phyloP scores from a whole-genome alignment of 2,888 invertebrate species.

The Eristalinus aeneus region DNA sequence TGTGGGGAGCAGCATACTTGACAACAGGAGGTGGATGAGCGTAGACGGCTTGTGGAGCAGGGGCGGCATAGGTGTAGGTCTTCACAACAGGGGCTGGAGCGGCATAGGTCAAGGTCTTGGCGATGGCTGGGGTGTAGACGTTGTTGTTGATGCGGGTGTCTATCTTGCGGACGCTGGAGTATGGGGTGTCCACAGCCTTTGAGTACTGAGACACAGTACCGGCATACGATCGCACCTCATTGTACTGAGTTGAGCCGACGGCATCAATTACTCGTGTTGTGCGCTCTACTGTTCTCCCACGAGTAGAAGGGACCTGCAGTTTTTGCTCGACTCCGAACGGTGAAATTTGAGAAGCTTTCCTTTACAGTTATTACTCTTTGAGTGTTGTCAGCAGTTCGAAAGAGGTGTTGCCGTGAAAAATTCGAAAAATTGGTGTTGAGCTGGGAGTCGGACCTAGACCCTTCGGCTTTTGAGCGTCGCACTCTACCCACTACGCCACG shows the following conservation, averaged over 20 bases:
- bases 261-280: no score
- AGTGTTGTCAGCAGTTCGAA: no score
- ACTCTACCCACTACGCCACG: no score
- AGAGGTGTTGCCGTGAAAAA: no score
- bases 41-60: conserved; percentile 68
- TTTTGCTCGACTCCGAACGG: conserved; percentile 64
- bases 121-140: conserved; percentile 68
- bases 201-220: conserved; percentile 83
- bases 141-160: conserved; percentile 82
- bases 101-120: conserved; percentile 73
- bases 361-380: no score
- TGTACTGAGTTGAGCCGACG: conserved; percentile 82
- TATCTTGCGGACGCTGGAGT: conserved; percentile 83
- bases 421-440: no score
- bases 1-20: conserved; percentile 74
- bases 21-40: conserved; percentile 73
- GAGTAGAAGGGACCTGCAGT: no score
- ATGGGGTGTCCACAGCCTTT: conserved; percentile 84
- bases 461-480: no score
- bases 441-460: no score
- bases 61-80: conserved; percentile 14
- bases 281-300: no score
- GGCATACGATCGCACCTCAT: conserved; percentile 83
- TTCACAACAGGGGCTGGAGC: conserved; percentile 74
- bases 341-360: no score